These are phyloP conservation scores for Agonopterix subpropinquella DNA, from an alignment of 2,888 invertebrate genomes.

Conservation along the genomic window DNA sequence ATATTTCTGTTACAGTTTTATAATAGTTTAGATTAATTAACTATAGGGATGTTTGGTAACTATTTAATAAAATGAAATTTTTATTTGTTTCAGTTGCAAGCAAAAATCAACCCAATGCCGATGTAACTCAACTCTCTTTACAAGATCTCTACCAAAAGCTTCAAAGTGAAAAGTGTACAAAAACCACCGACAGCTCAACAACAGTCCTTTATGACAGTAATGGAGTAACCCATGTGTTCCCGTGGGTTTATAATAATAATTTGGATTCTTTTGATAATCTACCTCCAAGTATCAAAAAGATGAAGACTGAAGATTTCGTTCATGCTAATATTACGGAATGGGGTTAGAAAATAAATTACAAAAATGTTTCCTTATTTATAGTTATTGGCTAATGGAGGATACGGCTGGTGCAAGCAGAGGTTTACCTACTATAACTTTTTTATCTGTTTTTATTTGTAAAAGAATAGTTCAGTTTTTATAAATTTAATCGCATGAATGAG, in stretches of 20 bases:
- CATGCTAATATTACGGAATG: constrained; percentile 70
- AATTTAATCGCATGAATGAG: too few relatives aligned
- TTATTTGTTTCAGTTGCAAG: constrained; percentile 2
- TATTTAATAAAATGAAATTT: neutral
- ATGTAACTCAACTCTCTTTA: constrained; percentile 36
- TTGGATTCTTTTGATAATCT: constrained; percentile 61
- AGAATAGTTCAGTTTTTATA: too few relatives aligned
- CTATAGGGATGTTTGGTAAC: too few relatives aligned
- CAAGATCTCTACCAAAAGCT: constrained; percentile 49
- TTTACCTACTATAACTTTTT: neutral
- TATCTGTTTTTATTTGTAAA: neutral
- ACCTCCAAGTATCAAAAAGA: constrained; percentile 77
- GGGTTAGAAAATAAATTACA: constrained; percentile 47
- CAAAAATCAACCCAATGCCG: constrained; percentile 5
- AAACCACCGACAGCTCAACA: constrained; percentile 16
- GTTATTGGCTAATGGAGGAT: too few relatives aligned
- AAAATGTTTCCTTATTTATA: too few relatives aligned
- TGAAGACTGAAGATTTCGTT: constrained; percentile 69
- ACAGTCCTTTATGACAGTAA: constrained; percentile 45
- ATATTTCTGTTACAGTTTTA: too few relatives aligned
- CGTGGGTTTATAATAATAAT: constrained; percentile 72
- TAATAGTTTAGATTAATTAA: too few relatives aligned
- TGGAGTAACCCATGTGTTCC: constrained; percentile 55
- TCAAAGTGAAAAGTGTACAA: constrained; percentile 33
- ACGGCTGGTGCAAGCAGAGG: too few relatives aligned